Base-by-base conservation (phyloP, 2,888 invertebrate species). In the Drosophila infuscata region DNA sequence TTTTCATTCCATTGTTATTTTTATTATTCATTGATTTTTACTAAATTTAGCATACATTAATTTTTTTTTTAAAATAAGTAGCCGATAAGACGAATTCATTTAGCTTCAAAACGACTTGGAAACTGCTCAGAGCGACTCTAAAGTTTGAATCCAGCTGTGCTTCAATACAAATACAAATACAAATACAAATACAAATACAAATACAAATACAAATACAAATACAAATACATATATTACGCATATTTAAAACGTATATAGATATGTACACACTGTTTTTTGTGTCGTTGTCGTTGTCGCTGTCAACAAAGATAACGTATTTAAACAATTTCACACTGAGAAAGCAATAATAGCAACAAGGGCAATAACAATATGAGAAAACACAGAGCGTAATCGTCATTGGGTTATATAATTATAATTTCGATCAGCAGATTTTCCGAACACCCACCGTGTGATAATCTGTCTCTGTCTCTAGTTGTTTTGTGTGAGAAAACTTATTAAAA, bases 281-380 rank as follows among this genome's bases (percentile, higher is more conserved):
- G 60, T 54, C 38, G 11, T 17, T 11, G 17, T 29, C 36, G 25
- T 35, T 61, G 60, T 61, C 36, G 32, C 51, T 49, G 64, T 61
- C 69, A 74, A 74, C 74, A 74, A 74, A 74, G 74, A 74, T 74
- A 74, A 74, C 64, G 64, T 58, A 65, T 60, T 69, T 32, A 74
- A 74, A 70, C 64, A 71, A 66, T 74, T 66, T 59, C 51, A 70
- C 30, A 74, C 64, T 63, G 65, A 60, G 60, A 57, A 52, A 11
- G 29, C 48, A 59, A 62, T 8, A 41, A 61, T 35, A 38, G 48
- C 29, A n/a, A 59, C 17, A 25, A 46, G 15, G 25, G 15, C 46
- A 46, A 25, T 2, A 46, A 12, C 3, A 46, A 25, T 8, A 4
- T 46, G 15, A 25, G 15, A 25, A 15, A 25, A 46, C 12, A 46